Percentiles rank a stretch among this genome's conserved stretches.
phyloP scores from a whole-genome alignment of 2,888 invertebrate species.

The Sphaerolaimus hirsutus region DNA sequence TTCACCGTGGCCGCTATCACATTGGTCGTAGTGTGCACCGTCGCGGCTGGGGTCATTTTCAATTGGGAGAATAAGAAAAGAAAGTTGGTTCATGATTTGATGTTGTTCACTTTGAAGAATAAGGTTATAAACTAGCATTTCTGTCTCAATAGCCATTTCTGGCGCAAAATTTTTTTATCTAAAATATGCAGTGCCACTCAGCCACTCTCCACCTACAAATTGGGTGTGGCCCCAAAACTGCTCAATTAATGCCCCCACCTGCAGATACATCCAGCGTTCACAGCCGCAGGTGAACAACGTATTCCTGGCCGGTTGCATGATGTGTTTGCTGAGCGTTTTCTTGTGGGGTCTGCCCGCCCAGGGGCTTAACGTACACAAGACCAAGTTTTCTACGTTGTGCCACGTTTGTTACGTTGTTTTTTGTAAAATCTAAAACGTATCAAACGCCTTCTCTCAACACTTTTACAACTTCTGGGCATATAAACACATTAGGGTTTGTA shows the following conservation, averaged over 20 bases:
- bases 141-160: too few species aligned
- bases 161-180: too few species aligned
- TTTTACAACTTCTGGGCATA: too few species aligned
- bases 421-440: constrained; percentile 1
- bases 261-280: constrained; percentile 77
- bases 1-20: neutral
- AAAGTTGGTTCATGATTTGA: neutral
- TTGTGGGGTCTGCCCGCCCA: constrained; percentile 41
- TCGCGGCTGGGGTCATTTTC: neutral
- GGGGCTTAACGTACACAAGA: constrained; percentile 3
- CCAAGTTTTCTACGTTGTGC: constrained; percentile 51
- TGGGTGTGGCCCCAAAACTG: too few species aligned
- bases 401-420: constrained; percentile 33
- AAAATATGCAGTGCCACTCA: too few species aligned
- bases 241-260: too few species aligned
- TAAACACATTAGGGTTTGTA: too few species aligned
- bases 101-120: too few species aligned
- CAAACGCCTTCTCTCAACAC: too few species aligned
- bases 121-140: too few species aligned
- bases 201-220: too few species aligned
- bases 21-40: neutral
- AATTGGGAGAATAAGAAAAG: neutral
- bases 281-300: constrained; percentile 92
- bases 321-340: constrained; percentile 68
- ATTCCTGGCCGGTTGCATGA: constrained; percentile 72